These are phyloP conservation scores for Irena cyanogastra DNA, from an alignment of 2,113 vertebrate species.

Conservation along the genomic window DNA sequence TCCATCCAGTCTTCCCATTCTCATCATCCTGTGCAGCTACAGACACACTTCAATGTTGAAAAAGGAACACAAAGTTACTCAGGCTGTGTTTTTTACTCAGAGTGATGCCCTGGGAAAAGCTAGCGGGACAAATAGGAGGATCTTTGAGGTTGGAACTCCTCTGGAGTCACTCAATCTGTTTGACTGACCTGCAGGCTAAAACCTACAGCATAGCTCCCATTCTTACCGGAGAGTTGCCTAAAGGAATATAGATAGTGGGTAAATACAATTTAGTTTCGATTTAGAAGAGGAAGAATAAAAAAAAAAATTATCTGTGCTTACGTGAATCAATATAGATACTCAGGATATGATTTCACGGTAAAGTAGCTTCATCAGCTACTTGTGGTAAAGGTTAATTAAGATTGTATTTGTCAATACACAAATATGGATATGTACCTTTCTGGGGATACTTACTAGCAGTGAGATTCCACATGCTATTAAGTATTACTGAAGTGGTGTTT, in stretches of 20 bases:
- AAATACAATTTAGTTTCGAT: not conserved
- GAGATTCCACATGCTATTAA: not conserved
- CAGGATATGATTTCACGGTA: not conserved
- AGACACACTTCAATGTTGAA: not conserved
- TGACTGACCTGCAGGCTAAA: not conserved
- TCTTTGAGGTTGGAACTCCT: not conserved
- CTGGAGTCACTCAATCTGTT: not conserved
- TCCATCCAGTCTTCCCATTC: not conserved
- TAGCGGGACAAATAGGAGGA: not conserved
- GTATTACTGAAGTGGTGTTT: not conserved
- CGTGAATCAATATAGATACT: not conserved
- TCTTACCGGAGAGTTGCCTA: not conserved
- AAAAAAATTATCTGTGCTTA: not conserved
- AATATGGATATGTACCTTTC: not conserved
- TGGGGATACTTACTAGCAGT: not conserved
- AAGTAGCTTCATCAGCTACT: not conserved
- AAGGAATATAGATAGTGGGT: not conserved
- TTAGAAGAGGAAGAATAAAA: not conserved
- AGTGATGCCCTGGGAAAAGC: not conserved
- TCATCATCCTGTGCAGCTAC: not conserved
- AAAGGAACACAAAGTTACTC: not conserved
- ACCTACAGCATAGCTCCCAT: not conserved
- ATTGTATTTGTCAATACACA: not conserved
- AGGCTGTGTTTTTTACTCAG: not conserved
- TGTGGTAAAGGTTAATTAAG: conserved; percentile 36